Evolutionary conservation across 2,797 vertebrate genomes (phyloP).

Genomic region (Enteromius treurensis): DNA sequence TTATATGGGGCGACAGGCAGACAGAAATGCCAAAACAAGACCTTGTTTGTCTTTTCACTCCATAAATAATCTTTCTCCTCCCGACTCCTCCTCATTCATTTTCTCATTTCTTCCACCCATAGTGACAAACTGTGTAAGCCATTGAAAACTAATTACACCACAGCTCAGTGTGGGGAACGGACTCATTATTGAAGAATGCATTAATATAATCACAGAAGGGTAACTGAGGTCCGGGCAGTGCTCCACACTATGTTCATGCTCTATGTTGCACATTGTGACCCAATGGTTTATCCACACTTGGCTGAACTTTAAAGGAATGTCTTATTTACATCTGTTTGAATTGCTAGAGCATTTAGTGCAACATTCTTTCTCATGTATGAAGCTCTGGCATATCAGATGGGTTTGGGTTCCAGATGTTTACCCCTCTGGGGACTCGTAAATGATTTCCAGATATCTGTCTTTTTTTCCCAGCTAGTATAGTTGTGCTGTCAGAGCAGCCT

Average conservation of each 20-base stretch:
- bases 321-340: constrained; percentile 10
- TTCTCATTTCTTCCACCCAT: neutral
- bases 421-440: neutral
- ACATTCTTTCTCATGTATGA: constrained; percentile 32
- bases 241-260: constrained; percentile 5
- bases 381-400: neutral
- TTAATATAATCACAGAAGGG: constrained; percentile 14
- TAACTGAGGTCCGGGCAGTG: neutral
- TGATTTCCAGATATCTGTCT: constrained; percentile 8
- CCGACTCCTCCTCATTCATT: neutral
- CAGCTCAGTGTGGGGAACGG: constrained; percentile 20
- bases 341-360: neutral
- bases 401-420: constrained; percentile 33
- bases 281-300: constrained; percentile 16
- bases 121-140: neutral
- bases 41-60: neutral
- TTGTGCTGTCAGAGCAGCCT: neutral
- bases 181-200: constrained; percentile 32
- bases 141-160: constrained; percentile 29
- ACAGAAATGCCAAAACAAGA: neutral
- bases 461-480: constrained; percentile 6
- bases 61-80: constrained; percentile 1
- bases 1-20: neutral
- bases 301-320: neutral
- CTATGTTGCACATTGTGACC: neutral